Evolutionary conservation across 2,113 vertebrate genomes (phyloP).

Genomic region (Boleophthalmus pectinirostris): DNA sequence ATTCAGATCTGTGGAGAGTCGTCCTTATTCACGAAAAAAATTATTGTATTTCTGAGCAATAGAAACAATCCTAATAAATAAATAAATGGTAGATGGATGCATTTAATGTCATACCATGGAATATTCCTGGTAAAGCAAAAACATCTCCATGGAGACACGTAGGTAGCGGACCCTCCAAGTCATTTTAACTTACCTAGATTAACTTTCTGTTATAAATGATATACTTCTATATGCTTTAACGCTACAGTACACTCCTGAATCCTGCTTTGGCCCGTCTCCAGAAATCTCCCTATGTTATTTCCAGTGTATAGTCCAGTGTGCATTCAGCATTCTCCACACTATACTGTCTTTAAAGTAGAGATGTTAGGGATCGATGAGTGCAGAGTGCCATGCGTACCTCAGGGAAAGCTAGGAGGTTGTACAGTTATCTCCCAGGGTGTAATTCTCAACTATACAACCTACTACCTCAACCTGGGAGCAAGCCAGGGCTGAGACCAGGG

Average conservation of each 20-base stretch:
- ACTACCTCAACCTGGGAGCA: conserved; percentile 95
- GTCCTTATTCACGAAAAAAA: no score
- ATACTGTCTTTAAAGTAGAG: background rate
- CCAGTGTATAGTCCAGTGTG: conserved; percentile 1
- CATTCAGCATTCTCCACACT: conserved; percentile 1
- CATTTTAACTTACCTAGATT: no score
- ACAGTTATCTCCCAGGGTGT: conserved; percentile 95
- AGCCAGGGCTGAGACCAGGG: conserved; percentile 61
- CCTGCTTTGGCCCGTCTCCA: background rate
- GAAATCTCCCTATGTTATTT: conserved; percentile 16
- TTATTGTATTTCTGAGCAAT: no score
- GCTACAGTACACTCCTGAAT: background rate
- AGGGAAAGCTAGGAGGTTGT: conserved; percentile 98
- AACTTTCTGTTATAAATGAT: no score
- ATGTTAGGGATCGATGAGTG: conserved; percentile 39
- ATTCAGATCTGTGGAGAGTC: no score
- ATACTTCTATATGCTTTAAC: no score
- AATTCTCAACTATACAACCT: conserved; percentile 98
- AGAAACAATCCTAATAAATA: no score
- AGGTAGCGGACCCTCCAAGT: no score
- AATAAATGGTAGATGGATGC: no score
- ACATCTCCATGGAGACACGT: no score
- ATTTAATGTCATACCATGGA: no score
- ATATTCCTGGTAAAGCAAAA: no score
- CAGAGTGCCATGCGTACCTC: conserved; percentile 77